Conservation (phyloP, 2,113 vertebrate genomes). For the Gracilinanus agilis region DNA sequence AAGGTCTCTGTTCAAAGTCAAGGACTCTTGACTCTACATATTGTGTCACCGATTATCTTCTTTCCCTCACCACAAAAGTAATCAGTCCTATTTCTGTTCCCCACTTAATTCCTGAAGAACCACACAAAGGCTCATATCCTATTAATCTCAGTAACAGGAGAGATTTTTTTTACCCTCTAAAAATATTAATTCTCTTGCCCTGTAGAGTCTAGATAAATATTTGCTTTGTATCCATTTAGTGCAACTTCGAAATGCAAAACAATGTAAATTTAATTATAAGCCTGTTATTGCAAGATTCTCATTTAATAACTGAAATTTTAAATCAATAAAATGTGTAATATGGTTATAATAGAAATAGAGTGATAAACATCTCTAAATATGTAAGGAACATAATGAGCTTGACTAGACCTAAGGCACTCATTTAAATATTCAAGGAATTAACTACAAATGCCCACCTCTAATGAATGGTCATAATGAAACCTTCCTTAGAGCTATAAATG, state of each 20-base stretch:
- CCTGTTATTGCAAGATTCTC: slow-evolving; percentile 44
- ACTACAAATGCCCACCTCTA: background rate
- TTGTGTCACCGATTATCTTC: background rate
- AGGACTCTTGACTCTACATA: background rate
- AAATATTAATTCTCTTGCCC: background rate
- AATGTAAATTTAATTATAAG: slow-evolving; percentile 36
- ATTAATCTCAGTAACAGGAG: background rate
- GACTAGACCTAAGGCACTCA: background rate
- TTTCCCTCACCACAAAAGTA: background rate
- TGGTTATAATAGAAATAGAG: background rate
- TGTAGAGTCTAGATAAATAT: background rate
- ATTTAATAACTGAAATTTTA: slow-evolving; percentile 45
- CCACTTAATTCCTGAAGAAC: background rate
- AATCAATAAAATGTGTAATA: background rate
- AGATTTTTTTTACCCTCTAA: background rate
- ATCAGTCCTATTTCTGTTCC: background rate
- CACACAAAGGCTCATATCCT: background rate
- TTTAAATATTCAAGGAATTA: slow-evolving; percentile 36
- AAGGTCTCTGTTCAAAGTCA: background rate
- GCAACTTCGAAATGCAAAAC: background rate
- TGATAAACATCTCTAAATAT: background rate
- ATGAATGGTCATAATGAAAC: slow-evolving; percentile 3
- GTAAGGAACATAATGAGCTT: slow-evolving; percentile 50
- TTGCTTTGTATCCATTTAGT: slow-evolving; percentile 14
- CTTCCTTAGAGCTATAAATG: slow-evolving; percentile 15